These are phyloP conservation scores for Allolobophora icterica DNA, from an alignment of 2,888 invertebrate genomes.

Conservation along the genomic window DNA sequence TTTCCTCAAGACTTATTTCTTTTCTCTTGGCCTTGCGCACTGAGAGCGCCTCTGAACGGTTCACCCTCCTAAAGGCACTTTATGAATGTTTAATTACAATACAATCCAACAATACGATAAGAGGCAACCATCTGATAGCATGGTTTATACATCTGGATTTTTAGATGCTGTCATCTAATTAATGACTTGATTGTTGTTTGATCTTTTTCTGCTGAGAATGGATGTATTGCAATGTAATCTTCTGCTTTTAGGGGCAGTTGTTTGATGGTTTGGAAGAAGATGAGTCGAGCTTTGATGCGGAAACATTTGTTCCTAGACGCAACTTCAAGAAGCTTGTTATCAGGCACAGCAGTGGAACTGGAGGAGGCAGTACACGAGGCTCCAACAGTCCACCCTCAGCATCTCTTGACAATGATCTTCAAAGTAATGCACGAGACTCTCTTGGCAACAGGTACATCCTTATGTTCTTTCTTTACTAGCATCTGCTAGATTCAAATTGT, in stretches of 20 bases:
- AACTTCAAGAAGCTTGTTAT: slow-evolving; percentile 78
- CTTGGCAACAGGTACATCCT: background rate
- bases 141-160: no score
- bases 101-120: no score
- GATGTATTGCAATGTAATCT: background rate
- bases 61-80: no score
- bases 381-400: background rate
- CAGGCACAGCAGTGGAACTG: slow-evolving; percentile 61
- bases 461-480: no score
- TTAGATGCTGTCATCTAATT: no score
- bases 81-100: no score
- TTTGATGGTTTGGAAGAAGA: slow-evolving; percentile 87
- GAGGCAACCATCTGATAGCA: no score
- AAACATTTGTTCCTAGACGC: slow-evolving; percentile 67
- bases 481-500: background rate
- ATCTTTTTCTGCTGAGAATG: background rate
- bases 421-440: background rate
- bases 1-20: no score
- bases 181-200: no score
- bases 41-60: no score
- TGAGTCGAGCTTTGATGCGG: slow-evolving; percentile 61
- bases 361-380: slow-evolving; percentile 20
- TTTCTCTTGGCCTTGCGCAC: no score
- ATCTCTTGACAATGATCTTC: background rate
- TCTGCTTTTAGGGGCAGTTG: slow-evolving; percentile 61